Base-by-base conservation (phyloP, 2,888 invertebrate genomes). In the Tortrix viridana region DNA sequence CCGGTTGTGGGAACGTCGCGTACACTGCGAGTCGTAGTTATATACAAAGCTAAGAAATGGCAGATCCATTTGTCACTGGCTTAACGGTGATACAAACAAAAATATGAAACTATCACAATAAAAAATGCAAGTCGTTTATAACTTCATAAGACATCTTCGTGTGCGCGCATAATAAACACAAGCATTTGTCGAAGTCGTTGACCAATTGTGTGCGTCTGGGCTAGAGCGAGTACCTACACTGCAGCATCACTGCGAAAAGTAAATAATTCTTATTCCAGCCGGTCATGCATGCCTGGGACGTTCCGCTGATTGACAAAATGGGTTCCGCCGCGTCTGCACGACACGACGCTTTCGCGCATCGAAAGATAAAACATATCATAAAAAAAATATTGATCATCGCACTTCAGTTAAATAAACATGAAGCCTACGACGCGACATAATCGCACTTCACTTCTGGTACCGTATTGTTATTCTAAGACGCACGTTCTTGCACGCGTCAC, bases 301-400 rank as follows among this genome's bases (percentile, higher is more conserved):
- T 80, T 76, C 74, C 73, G 74, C 75, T 81, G 87, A 87, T 87
- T 85, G 85, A 86, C 79, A 82, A 77, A 83, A 85, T 74, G 77
- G 73, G 76, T 74, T 78, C 76, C 74, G 78, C 78, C 77, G 79
- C 80, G 77, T 82, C 81, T 83, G 86, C 69, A 79, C 74, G 76
- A 79, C 74, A 69, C 82, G 85, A 84, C 79, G 80, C 82, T 85
- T 82, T 83, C 77, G 77, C 79, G 76, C 78, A 86, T 82, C 61
- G 84, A 87, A 86, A 86, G 83, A 85, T 80, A 81, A 82, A 85
- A 84, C 81, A 84, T 74, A 72, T 72, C 69, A 70, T 73, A 72
- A 78, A 74, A n/a, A 71, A 74, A 74, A 74, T 69, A 73, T 75
- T 63, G 47, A 60, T 54, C 52, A 53, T 19, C 49, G 7, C 26